Evolutionary conservation across 2,113 vertebrate genomes (phyloP), one percentile per base, ranked within the genome.

Genomic region (Myiagra hebetior): DNA sequence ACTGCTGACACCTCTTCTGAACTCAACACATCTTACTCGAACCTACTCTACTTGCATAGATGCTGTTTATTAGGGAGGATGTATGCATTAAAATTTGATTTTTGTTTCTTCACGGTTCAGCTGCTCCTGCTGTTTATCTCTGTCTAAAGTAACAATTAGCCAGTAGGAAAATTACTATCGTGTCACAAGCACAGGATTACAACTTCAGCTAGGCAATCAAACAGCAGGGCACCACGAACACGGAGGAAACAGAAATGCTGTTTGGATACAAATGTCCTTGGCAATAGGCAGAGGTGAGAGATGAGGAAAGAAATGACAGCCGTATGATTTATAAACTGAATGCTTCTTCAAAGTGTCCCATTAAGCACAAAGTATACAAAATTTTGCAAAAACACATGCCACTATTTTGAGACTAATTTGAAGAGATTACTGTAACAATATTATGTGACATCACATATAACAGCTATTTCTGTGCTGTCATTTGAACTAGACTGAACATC

Each of bases 1-100:
- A 46, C 81, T 85, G 83, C 93, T 92, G 82, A 93, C 90, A 91
- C 91, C 63, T 91, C 95, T 62, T 86, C 76, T 85, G 89, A 94
- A 67, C 68, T 91, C 62, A 62, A 93, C 24, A 57, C 35, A 73
- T 76, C 75, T 83, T 41, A 60, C 39, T 73, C 14, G 2, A 93
- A 77, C 73, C 75, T 37, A 87, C 42, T 72, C 76, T 62, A 11
- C 56, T 60, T 69, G 52, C 60, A 68, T 1, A 75, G 49, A 68
- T 44, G 59, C n/a, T 91, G 65, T 64, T 95, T 94, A 85, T 89
- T 81, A 96, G 31, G 27, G 33, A 86, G 60, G 53, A 76, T 8
- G 35, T 4, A 42, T 33, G 65, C 62, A 89, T 75, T 81, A 89
- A 95, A 91, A 82, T 70, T 50, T 35, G 4, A 88, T 76, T 90